Evolutionary conservation across 1,140 invertebrate species (phyloP).

Genomic region (Drosophila santomea): DNA sequence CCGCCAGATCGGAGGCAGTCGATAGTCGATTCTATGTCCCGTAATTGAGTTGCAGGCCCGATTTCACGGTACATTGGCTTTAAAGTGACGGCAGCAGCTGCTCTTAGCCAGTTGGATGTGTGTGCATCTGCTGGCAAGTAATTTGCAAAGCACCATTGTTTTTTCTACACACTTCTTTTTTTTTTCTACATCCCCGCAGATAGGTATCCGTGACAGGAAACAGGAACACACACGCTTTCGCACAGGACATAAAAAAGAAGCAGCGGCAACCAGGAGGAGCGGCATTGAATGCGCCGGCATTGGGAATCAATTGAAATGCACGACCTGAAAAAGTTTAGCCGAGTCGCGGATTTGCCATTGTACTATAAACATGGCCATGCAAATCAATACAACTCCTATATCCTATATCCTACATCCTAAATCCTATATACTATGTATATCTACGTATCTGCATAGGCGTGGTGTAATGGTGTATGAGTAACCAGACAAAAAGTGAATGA

Average conservation of each 20-base stretch:
- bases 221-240: slow-evolving; percentile 44
- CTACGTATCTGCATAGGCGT: slow-evolving; percentile 6
- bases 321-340: slow-evolving; percentile 58
- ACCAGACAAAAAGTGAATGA: slow-evolving; percentile 37
- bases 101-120: slow-evolving; percentile 11
- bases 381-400: slow-evolving; percentile 60
- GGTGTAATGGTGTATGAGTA: neutral
- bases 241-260: slow-evolving; percentile 40
- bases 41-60: slow-evolving; percentile 41
- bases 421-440: too few relatives aligned
- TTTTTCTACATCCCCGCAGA: slow-evolving; percentile 1
- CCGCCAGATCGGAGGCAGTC: slow-evolving; percentile 3
- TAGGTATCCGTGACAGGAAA: slow-evolving; percentile 54
- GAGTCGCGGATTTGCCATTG: slow-evolving; percentile 70
- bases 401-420: neutral
- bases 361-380: slow-evolving; percentile 65
- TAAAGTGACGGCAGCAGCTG: slow-evolving; percentile 46
- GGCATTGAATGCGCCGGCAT: slow-evolving; percentile 54
- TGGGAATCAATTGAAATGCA: slow-evolving; percentile 63
- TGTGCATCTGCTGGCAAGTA: slow-evolving; percentile 52
- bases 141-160: slow-evolving; percentile 62
- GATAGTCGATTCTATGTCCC: slow-evolving; percentile 6
- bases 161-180: slow-evolving; percentile 11
- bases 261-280: slow-evolving; percentile 15
- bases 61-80: slow-evolving; percentile 60